Percentiles rank a stretch among this genome's conserved stretches.
These are phyloP conservation scores for Elaeidobius kamerunicus DNA, from an alignment of 2,888 invertebrate species.

Conservation along the genomic window DNA sequence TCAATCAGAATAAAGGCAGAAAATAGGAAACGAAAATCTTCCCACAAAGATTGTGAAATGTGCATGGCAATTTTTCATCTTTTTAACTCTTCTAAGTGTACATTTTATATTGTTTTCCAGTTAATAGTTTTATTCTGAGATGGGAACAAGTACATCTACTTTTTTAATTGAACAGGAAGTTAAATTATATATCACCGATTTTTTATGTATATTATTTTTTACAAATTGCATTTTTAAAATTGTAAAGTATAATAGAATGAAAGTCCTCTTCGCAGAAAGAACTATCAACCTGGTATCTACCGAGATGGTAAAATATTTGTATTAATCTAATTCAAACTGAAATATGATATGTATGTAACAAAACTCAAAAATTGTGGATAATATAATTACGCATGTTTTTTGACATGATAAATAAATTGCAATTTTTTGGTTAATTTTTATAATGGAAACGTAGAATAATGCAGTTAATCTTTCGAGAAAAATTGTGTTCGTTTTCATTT, in stretches of 20 bases:
- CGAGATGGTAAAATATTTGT: slow-evolving; percentile 14
- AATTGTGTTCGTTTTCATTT: slow-evolving; percentile 28
- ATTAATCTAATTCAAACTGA: slow-evolving; percentile 10
- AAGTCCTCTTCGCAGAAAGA: not conserved
- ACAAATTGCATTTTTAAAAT: not conserved
- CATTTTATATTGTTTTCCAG: slow-evolving; percentile 12
- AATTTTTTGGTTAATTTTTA: slow-evolving; percentile 19
- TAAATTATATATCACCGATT: too few relatives aligned
- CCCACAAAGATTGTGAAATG: slow-evolving; percentile 19
- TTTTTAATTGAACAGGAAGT: not conserved
- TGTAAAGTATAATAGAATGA: not conserved
- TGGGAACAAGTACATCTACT: not conserved
- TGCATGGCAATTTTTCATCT: slow-evolving; percentile 23
- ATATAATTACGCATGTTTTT: slow-evolving; percentile 15
- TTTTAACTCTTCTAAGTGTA: slow-evolving; percentile 27
- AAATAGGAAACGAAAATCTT: slow-evolving; percentile 29
- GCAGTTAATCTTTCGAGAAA: slow-evolving; percentile 15
- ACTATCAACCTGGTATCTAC: slow-evolving; percentile 1
- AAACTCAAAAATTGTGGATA: slow-evolving; percentile 18
- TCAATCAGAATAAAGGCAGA: slow-evolving; percentile 30
- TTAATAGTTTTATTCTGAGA: not conserved
- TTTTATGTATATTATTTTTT: too few relatives aligned
- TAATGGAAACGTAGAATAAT: slow-evolving; percentile 19
- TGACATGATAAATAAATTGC: slow-evolving; percentile 17
- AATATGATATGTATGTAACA: slow-evolving; percentile 17